These are phyloP conservation scores for Charanyca ferruginea DNA, from an alignment of 2,888 invertebrate genomes.

Conservation along the genomic window DNA sequence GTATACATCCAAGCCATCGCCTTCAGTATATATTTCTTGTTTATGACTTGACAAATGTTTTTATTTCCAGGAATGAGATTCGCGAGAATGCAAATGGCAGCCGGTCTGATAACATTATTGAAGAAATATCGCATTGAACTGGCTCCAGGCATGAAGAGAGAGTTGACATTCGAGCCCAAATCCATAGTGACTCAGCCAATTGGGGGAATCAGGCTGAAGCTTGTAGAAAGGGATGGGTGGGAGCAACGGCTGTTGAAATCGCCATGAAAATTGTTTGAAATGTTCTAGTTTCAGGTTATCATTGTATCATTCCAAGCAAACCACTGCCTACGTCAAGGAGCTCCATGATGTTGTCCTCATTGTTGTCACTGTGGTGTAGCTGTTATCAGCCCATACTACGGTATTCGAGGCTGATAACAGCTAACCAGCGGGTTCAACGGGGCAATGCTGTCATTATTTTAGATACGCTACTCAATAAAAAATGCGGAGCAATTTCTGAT, in stretches of 20 bases:
- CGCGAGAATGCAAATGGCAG: conserved; percentile 75
- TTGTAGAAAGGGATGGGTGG: conserved; percentile 57
- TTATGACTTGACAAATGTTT: background rate
- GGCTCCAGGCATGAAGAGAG: conserved; percentile 62
- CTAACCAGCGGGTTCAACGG: too few relatives aligned
- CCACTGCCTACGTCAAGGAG: too few relatives aligned
- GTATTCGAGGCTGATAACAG: too few relatives aligned
- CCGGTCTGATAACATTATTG: conserved; percentile 72
- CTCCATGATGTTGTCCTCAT: too few relatives aligned
- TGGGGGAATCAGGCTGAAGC: conserved; percentile 51
- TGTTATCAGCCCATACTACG: too few relatives aligned
- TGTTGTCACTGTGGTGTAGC: too few relatives aligned
- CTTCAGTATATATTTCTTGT: background rate
- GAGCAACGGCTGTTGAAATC: conserved; percentile 40
- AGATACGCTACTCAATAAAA: too few relatives aligned
- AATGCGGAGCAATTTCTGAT: too few relatives aligned
- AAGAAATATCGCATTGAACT: conserved; percentile 70
- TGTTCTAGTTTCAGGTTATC: background rate
- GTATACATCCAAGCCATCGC: too few relatives aligned
- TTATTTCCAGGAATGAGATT: conserved; percentile 66
- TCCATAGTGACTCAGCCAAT: conserved; percentile 35
- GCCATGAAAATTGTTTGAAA: background rate
- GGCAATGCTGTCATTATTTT: too few relatives aligned
- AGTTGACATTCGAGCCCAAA: conserved; percentile 48
- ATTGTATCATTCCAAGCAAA: background rate